A percentile compares a stretch with the other conserved stretches of the same genome.
These are phyloP conservation scores for Mormyrops boulengeri DNA, from an alignment of 2,797 vertebrate species.

Conservation along the genomic window DNA sequence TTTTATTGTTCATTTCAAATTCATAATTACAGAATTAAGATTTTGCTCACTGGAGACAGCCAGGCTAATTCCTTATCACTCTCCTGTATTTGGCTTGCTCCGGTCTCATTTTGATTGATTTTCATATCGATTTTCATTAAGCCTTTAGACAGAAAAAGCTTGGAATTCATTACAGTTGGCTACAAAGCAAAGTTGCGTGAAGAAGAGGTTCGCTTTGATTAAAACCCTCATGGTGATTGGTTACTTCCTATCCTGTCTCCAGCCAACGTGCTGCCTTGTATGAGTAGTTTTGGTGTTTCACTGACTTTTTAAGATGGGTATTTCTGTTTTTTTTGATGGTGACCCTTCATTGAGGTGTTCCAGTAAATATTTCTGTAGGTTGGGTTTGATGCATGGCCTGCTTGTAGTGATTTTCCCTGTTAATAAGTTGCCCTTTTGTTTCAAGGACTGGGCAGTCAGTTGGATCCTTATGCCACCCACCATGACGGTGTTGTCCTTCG, in stretches of 20 bases:
- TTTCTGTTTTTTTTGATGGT: not conserved
- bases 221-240: not conserved
- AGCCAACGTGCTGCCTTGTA: not conserved
- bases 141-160: not conserved
- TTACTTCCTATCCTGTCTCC: not conserved
- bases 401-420: not conserved
- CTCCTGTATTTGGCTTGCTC: not conserved
- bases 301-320: not conserved
- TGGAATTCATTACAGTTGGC: not conserved
- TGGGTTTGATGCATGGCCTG: not conserved
- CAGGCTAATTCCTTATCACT: not conserved
- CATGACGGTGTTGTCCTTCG: not conserved
- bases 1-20: not conserved
- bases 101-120: not conserved
- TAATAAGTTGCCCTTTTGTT: not conserved
- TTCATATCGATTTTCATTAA: not conserved
- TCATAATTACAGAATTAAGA: not conserved
- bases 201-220: not conserved
- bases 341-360: not conserved
- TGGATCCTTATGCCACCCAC: not conserved
- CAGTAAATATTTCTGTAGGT: not conserved
- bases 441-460: not conserved
- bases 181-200: not conserved
- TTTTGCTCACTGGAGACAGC: not conserved
- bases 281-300: not conserved